These are phyloP conservation scores for Nansenia antarctica DNA, from an alignment of 2,113 vertebrate genomes.

Conservation along the genomic window DNA sequence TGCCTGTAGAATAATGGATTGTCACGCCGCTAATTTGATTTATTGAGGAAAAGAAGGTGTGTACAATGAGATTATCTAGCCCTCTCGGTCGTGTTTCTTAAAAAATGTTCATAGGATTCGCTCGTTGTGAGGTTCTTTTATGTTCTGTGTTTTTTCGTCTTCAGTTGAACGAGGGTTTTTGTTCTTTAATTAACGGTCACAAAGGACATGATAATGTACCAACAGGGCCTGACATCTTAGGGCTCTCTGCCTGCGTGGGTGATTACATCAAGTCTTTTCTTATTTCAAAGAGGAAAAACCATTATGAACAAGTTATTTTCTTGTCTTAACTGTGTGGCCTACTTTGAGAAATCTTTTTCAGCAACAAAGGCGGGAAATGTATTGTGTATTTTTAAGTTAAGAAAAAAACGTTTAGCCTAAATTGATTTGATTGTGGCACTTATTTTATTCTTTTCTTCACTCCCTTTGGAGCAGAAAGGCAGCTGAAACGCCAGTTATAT, in stretches of 20 bases:
- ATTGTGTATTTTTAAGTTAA: background rate
- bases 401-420: background rate
- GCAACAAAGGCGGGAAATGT: background rate
- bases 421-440: background rate
- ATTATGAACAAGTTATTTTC: slow-evolving; percentile 9
- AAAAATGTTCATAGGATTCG: background rate
- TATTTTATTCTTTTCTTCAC: background rate
- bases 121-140: slow-evolving; percentile 18
- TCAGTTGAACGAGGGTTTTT: slow-evolving; percentile 27
- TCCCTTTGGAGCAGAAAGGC: background rate
- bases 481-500: background rate
- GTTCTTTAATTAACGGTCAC: slow-evolving; percentile 39
- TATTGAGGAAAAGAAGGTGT: slow-evolving; percentile 35
- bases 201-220: slow-evolving; percentile 28
- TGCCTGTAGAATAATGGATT: slow-evolving; percentile 25
- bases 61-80: slow-evolving; percentile 40
- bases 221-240: slow-evolving; percentile 30
- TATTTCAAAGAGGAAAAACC: slow-evolving; percentile 28
- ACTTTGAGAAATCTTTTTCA: background rate
- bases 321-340: slow-evolving; percentile 13
- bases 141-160: slow-evolving; percentile 9
- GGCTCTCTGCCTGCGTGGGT: slow-evolving; percentile 11
- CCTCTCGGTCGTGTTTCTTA: slow-evolving; percentile 42
- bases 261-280: slow-evolving; percentile 43
- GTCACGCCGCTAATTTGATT: slow-evolving; percentile 42